Base-by-base conservation (phyloP, 2,888 invertebrate genomes). In the Stenodema calcarata region DNA sequence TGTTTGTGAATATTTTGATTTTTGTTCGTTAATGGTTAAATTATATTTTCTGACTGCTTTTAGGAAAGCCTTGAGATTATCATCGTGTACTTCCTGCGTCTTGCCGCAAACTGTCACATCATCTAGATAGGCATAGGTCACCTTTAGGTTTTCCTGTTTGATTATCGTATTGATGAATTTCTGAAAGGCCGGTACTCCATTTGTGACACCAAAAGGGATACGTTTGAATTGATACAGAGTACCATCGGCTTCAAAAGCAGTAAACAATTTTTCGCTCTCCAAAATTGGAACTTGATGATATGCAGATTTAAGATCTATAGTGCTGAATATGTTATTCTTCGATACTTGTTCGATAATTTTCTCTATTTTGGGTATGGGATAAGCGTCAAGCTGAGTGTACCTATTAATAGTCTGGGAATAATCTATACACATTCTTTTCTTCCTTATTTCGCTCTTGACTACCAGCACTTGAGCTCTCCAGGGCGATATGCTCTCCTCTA, bases 161-260 rank as follows among this genome's bases (percentile, higher is more conserved):
- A 54, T 54, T 16, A 54, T 54, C 3, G 3, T n/a, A 4, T 12
- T 54, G 2, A 54, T 16, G 18, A 54, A 54, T 54, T 54, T 54
- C 18, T 54, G 54, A 54, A 54, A 54, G 1, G 54, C 54, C 3
- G 54, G 54, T 16, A 54, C 54, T 16, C 54, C 54, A 18, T 54
- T 54, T 2, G 54, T 54, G 18, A 54, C 54, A 2, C 54, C 54
- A 23, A 54, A 54, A 54, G 54, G 54, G 11, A 54, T 16, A 18
- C 83, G 78, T 35, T 27, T 50, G 84, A 88, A 89, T 75, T 89
- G 88, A 87, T 85, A 87, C 16, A 87, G 83, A 11, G 81, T 35
- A 12, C 87, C 84, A 83, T 76, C 11, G 3, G 54, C 54, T 54
- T 54, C 54, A n/a, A 54, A 54, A 3, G 54, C 54, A 18, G 54